Percentiles rank a stretch among this genome's conserved stretches.
phyloP scores from a whole-genome alignment of 2,888 invertebrate species.

The Drosophila imparisetae region DNA sequence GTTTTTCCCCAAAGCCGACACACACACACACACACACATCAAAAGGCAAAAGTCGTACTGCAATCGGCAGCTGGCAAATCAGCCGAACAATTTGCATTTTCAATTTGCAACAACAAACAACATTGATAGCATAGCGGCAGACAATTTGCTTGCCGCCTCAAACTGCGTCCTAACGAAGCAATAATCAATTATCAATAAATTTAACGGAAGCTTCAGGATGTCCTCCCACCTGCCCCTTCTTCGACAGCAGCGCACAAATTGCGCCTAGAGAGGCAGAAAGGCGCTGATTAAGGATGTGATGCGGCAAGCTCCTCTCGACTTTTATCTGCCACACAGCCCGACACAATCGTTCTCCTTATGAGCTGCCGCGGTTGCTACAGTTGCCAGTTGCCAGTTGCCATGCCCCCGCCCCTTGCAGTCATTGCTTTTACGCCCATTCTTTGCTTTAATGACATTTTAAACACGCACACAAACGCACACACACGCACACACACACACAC shows the following conservation, averaged over 20 bases:
- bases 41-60: conserved; percentile 41
- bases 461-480: conserved; percentile 49
- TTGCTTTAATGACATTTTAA: conserved; percentile 76
- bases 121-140: conserved; percentile 13
- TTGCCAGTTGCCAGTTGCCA: conserved; percentile 7
- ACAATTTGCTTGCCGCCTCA: conserved; percentile 39
- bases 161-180: conserved; percentile 77
- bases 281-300: conserved; percentile 69
- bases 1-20: conserved; percentile 62
- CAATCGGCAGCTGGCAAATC: conserved; percentile 56
- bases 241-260: background rate
- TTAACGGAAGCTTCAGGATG: conserved; percentile 39
- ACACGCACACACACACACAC: conserved; percentile 25
- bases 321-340: conserved; percentile 58
- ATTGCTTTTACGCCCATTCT: conserved; percentile 42
- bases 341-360: conserved; percentile 49
- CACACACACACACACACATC: conserved; percentile 38
- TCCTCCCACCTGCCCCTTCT: background rate
- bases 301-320: conserved; percentile 58
- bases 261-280: conserved; percentile 29
- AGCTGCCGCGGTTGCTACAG: conserved; percentile 46
- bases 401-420: conserved; percentile 5
- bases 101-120: conserved; percentile 75
- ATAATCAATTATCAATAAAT: conserved; percentile 83
- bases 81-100: conserved; percentile 79